Conservation (phyloP, 1,140 invertebrate genomes). For the Cyrtorhinus lividipennis region DNA sequence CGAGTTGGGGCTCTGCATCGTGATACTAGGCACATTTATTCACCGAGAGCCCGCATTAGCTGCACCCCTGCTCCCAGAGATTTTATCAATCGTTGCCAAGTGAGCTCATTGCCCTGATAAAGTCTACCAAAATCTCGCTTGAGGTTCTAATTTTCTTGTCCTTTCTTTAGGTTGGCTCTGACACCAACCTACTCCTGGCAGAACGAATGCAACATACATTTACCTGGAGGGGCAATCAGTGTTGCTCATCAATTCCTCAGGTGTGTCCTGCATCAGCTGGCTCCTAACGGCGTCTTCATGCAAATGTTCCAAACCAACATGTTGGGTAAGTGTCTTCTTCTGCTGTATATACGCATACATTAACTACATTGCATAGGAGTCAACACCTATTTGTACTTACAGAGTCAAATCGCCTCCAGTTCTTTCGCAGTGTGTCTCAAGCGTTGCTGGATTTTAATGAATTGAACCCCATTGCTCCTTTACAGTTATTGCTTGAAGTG, state of each 20-base stretch:
- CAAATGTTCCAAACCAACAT: constrained; percentile 88
- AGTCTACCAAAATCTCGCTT: neutral
- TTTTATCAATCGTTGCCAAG: constrained; percentile 47
- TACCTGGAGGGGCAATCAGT: constrained; percentile 77
- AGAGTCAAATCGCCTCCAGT: constrained; percentile 54
- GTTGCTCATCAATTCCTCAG: constrained; percentile 93
- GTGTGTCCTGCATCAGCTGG: constrained; percentile 89
- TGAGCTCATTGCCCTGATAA: constrained; percentile 2
- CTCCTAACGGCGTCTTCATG: constrained; percentile 88
- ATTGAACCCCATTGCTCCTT: constrained; percentile 81
- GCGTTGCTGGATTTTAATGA: constrained; percentile 94
- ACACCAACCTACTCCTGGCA: constrained; percentile 80
- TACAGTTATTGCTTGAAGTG: constrained; percentile 82
- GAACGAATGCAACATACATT: constrained; percentile 67
- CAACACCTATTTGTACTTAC: constrained; percentile 28
- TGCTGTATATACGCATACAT: no score
- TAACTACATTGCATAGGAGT: no score
- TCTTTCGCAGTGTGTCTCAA: constrained; percentile 86
- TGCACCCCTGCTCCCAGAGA: constrained; percentile 81
- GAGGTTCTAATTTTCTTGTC: neutral
- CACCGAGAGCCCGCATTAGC: constrained; percentile 88
- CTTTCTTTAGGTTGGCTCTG: constrained; percentile 44
- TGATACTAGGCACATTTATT: constrained; percentile 87
- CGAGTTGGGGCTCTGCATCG: constrained; percentile 86
- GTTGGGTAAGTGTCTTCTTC: constrained; percentile 47